phyloP scores from a whole-genome alignment of 2,797 vertebrate species.

The Synanceia verrucosa region DNA sequence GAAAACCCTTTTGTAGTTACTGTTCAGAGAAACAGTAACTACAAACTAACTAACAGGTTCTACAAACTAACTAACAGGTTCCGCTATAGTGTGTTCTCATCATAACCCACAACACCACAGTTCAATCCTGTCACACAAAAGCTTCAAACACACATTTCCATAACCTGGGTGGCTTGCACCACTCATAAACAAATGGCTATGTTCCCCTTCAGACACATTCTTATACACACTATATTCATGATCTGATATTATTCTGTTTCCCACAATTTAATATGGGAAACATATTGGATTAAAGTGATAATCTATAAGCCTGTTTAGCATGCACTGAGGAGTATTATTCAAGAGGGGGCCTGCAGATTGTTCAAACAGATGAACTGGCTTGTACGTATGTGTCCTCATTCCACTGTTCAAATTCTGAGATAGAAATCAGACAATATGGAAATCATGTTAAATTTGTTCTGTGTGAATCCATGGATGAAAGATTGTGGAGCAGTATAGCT shows the following conservation, averaged over 20 bases:
- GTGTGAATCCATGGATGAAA: slow-evolving; percentile 50
- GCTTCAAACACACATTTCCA: slow-evolving; percentile 58
- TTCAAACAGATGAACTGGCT: slow-evolving; percentile 71
- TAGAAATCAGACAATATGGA: slow-evolving; percentile 66
- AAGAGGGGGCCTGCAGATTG: slow-evolving; percentile 59
- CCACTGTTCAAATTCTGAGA: slow-evolving; percentile 60
- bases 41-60: slow-evolving; percentile 36
- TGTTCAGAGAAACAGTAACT: slow-evolving; percentile 33
- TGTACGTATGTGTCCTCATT: slow-evolving; percentile 38
- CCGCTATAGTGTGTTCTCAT: slow-evolving; percentile 14
- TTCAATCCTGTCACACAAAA: slow-evolving; percentile 48
- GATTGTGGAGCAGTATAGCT: slow-evolving; percentile 7
- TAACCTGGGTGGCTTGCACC: slow-evolving; percentile 33
- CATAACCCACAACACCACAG: slow-evolving; percentile 26
- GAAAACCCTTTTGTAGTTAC: slow-evolving; percentile 27
- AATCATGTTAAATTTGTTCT: slow-evolving; percentile 64
- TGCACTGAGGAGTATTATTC: slow-evolving; percentile 64
- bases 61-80: slow-evolving; percentile 38
- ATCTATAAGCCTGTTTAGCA: slow-evolving; percentile 61
- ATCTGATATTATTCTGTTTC: slow-evolving; percentile 59
- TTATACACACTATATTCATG: slow-evolving; percentile 48
- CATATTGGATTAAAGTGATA: slow-evolving; percentile 64
- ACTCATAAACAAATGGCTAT: slow-evolving; percentile 58
- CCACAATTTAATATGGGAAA: slow-evolving; percentile 59
- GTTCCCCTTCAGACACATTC: slow-evolving; percentile 43